Conservation (phyloP, 2,888 invertebrate genomes). For the Acleris laterana region DNA sequence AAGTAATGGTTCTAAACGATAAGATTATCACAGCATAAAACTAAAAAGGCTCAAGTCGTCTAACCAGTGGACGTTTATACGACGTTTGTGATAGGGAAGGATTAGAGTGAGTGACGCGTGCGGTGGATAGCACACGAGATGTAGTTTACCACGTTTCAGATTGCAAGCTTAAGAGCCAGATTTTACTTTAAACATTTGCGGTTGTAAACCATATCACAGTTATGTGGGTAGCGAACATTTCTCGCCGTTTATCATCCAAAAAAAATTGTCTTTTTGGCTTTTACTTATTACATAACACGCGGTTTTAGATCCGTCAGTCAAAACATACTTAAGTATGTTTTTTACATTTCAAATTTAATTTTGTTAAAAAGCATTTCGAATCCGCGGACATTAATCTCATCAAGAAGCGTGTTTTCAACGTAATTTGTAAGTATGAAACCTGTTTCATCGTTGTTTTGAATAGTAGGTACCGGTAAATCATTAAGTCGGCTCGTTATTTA, state of each 20-base stretch:
- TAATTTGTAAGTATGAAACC: too few species aligned
- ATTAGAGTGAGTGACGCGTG: slow-evolving; percentile 19
- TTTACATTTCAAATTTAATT: too few species aligned
- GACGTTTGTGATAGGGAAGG: background rate
- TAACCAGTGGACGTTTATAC: background rate
- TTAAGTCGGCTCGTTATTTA: too few species aligned
- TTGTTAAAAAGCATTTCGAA: too few species aligned
- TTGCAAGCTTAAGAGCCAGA: slow-evolving; percentile 25
- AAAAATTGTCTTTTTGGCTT: background rate
- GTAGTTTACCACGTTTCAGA: slow-evolving; percentile 27
- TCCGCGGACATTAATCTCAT: too few species aligned
- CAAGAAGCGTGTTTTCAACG: too few species aligned
- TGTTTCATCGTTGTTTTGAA: too few species aligned
- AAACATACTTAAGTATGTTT: too few species aligned
- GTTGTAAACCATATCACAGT: slow-evolving; percentile 30
- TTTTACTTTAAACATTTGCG: slow-evolving; percentile 33
- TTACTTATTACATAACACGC: slow-evolving; percentile 5
- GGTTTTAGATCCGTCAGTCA: background rate
- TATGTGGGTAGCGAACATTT: slow-evolving; percentile 8
- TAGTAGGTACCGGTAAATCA: too few species aligned
- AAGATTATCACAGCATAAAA: slow-evolving; percentile 28
- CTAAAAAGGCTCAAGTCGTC: slow-evolving; percentile 11
- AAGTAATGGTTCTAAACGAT: slow-evolving; percentile 41
- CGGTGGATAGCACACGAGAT: slow-evolving; percentile 19
- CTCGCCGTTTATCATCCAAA: background rate